These are phyloP conservation scores for Drosophila albomicans DNA, from an alignment of 1,140 invertebrate genomes.

Conservation along the genomic window DNA sequence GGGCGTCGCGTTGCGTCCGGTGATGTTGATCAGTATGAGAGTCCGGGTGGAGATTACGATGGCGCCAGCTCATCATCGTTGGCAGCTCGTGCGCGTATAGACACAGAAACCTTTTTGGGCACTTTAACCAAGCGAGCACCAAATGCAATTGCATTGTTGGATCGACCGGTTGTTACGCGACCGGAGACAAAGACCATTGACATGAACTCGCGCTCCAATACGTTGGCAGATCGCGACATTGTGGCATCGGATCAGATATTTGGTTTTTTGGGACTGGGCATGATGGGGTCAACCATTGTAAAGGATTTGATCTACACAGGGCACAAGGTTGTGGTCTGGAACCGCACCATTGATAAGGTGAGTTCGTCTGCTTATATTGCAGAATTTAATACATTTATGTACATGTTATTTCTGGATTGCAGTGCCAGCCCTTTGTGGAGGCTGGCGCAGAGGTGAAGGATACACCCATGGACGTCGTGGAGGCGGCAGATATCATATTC, in stretches of 20 bases:
- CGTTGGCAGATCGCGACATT: conserved; percentile 94
- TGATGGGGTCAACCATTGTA: conserved; percentile 98
- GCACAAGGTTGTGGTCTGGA: conserved; percentile 97
- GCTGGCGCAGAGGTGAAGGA: conserved; percentile 90
- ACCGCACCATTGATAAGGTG: conserved; percentile 96
- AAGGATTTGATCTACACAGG: conserved; percentile 97
- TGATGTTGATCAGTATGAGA: conserved; percentile 33
- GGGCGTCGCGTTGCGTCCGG: conserved; percentile 53
- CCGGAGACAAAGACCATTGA: conserved; percentile 92
- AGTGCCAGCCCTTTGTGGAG: conserved; percentile 91
- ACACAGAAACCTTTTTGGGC: conserved; percentile 59
- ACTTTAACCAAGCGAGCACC: conserved; percentile 67
- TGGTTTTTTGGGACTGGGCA: conserved; percentile 97
- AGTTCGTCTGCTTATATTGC: conserved; percentile 40
- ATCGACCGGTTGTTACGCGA: conserved; percentile 74
- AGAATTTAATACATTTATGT: neutral
- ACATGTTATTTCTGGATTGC: neutral
- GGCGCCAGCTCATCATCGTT: conserved; percentile 61
- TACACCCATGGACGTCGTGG: conserved; percentile 96
- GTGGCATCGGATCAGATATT: conserved; percentile 94
- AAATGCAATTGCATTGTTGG: conserved; percentile 78
- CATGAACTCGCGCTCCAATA: conserved; percentile 91
- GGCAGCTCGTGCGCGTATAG: conserved; percentile 52
- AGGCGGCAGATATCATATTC: conserved; percentile 96
- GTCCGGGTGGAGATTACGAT: conserved; percentile 42